phyloP scores from a whole-genome alignment of 1,140 invertebrate genomes.

The Formica selysi region DNA sequence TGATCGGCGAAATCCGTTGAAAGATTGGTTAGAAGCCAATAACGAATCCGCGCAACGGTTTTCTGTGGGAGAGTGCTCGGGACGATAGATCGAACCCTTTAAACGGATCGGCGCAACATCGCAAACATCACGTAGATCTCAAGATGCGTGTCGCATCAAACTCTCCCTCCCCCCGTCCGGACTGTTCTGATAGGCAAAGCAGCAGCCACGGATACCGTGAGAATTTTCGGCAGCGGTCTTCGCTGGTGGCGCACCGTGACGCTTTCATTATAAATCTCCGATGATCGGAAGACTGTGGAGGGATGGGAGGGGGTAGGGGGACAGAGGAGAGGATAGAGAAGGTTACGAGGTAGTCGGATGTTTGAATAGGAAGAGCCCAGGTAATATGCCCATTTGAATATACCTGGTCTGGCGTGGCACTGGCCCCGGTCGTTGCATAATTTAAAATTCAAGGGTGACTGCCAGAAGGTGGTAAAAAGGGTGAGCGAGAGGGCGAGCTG shows the following conservation, averaged over 20 bases:
- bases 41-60: constrained; percentile 63
- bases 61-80: constrained; percentile 61
- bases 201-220: constrained; percentile 73
- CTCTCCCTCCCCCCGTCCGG: not conserved
- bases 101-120: constrained; percentile 61
- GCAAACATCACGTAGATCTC: constrained; percentile 49
- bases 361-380: constrained; percentile 84
- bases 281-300: constrained; percentile 75
- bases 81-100: constrained; percentile 67
- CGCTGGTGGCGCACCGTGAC: constrained; percentile 76
- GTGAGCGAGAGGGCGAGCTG: constrained; percentile 38
- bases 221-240: constrained; percentile 78
- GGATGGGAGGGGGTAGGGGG: not conserved
- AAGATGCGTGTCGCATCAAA: constrained; percentile 35
- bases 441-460: constrained; percentile 82
- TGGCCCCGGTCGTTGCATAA: constrained; percentile 81
- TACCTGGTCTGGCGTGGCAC: constrained; percentile 70
- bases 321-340: constrained; percentile 37
- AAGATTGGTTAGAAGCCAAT: constrained; percentile 35
- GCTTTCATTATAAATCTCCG: constrained; percentile 84
- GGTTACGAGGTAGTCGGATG: constrained; percentile 70
- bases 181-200: constrained; percentile 80
- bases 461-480: constrained; percentile 24
- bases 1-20: constrained; percentile 66
- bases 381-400: constrained; percentile 84